Conservation (phyloP, 64 coral and sea anemone genomes). For the Pocillopora damicornis region DNA sequence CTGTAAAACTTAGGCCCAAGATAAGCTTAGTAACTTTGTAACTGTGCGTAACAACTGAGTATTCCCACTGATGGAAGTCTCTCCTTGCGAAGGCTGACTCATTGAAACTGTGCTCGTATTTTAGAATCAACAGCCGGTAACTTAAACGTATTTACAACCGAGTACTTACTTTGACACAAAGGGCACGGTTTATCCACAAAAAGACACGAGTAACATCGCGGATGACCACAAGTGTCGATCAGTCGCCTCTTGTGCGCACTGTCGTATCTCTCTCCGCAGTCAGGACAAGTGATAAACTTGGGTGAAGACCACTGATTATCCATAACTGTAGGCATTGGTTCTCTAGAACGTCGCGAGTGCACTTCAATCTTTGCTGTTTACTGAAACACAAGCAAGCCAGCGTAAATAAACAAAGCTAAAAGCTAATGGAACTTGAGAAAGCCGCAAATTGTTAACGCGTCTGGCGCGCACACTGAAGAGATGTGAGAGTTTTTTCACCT, state of each 20-base stretch:
- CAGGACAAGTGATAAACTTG: conserved; percentile 98
- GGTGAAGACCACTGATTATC: conserved; percentile 71
- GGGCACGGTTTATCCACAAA: conserved; percentile 94
- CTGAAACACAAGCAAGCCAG: conserved; percentile 12
- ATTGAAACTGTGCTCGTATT: neutral
- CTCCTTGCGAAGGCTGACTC: too few relatives aligned
- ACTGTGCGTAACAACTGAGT: too few relatives aligned
- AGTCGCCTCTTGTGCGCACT: conserved; percentile 78
- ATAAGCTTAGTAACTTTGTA: too few relatives aligned
- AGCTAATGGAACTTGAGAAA: neutral
- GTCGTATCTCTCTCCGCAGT: conserved; percentile 93
- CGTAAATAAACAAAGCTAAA: neutral
- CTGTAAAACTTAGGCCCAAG: too few relatives aligned
- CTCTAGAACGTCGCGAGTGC: neutral
- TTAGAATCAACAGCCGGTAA: neutral
- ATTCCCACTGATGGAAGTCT: too few relatives aligned
- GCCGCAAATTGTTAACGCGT: neutral
- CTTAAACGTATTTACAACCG: neutral
- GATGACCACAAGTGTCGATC: conserved; percentile 97
- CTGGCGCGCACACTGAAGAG: neutral
- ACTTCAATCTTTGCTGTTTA: neutral
- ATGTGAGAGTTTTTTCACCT: neutral
- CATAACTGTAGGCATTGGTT: conserved; percentile 46
- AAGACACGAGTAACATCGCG: conserved; percentile 94
- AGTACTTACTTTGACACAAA: conserved; percentile 88